Percentiles rank a stretch among this genome's conserved stretches.
Evolutionary conservation across 2,888 invertebrate species (phyloP).

Genomic region (Cylindroiulus punctatus): DNA sequence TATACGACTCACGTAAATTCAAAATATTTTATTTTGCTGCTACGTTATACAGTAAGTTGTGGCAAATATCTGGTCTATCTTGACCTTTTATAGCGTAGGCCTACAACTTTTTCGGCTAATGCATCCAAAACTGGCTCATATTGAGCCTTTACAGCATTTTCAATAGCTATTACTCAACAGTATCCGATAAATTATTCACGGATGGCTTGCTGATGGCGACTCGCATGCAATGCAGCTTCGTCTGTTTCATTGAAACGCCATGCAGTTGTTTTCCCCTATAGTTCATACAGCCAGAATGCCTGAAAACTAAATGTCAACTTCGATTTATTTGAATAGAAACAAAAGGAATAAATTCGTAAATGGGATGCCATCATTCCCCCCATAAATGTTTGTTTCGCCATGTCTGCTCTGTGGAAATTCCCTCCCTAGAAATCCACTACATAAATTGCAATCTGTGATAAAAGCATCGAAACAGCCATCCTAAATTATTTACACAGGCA

Average conservation of each 20-base stretch:
- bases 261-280: background rate
- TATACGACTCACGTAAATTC: no score
- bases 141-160: background rate
- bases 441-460: constrained; percentile 6
- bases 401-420: background rate
- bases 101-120: no score
- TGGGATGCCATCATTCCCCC: background rate
- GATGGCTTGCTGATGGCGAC: background rate
- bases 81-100: background rate
- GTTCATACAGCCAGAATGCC: background rate
- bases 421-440: constrained; percentile 5
- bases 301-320: background rate
- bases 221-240: background rate
- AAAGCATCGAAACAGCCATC: constrained; percentile 8
- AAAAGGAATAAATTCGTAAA: background rate
- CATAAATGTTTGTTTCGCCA: background rate
- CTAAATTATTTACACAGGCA: background rate
- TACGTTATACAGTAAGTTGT: background rate
- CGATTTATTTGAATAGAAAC: constrained; percentile 31
- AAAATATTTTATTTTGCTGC: no score
- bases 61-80: background rate
- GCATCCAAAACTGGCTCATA: background rate
- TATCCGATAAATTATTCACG: constrained; percentile 23
- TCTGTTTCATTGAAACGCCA: constrained; percentile 5
- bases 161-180: background rate